Percentiles rank a stretch among this genome's conserved stretches.
Evolutionary conservation across 2,113 vertebrate species (phyloP).

Genomic region (Nipponia nippon): DNA sequence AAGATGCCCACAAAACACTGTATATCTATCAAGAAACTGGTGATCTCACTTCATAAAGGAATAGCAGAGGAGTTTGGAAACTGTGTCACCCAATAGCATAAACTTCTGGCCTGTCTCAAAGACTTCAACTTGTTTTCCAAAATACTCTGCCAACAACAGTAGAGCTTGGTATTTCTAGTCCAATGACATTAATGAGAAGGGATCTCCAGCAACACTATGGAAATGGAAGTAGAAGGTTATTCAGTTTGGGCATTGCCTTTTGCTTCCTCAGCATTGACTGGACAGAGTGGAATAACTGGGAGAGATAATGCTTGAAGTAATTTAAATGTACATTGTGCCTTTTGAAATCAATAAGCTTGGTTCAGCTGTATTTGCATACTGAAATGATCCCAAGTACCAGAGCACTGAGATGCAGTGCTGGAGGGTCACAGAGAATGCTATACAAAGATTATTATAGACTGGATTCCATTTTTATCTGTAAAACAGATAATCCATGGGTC

Average conservation of each 20-base stretch:
- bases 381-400: neutral
- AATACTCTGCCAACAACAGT: neutral
- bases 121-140: neutral
- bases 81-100: neutral
- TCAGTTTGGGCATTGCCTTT: neutral
- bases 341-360: neutral
- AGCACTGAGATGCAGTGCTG: neutral
- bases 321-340: neutral
- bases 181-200: neutral
- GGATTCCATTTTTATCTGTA: neutral
- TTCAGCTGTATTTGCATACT: neutral
- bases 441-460: neutral
- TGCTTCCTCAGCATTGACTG: neutral
- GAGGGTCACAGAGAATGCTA: neutral
- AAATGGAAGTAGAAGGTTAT: neutral
- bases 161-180: neutral
- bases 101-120: neutral
- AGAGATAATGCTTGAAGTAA: neutral
- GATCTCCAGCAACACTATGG: neutral
- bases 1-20: neutral
- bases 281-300: neutral
- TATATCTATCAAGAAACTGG: neutral
- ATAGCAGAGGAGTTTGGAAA: neutral
- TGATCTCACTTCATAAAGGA: neutral
- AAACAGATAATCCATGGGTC: neutral